Percentiles rank a stretch among this genome's conserved stretches.
These are phyloP conservation scores for Porites divaricata DNA, from an alignment of 92 coral and sea anemone genomes.

Conservation along the genomic window DNA sequence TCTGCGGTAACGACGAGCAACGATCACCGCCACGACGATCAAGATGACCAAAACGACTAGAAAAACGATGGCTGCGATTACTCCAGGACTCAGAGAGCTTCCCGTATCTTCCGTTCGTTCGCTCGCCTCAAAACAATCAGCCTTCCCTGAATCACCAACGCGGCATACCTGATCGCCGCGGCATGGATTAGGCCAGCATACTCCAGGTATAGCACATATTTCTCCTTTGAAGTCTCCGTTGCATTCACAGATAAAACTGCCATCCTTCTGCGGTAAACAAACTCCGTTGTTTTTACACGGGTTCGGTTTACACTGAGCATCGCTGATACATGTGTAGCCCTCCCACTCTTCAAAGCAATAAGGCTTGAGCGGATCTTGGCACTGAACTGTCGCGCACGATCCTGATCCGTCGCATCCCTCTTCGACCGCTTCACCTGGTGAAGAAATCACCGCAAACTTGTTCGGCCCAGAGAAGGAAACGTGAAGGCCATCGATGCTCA, in stretches of 20 bases:
- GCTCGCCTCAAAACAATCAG: conserved; percentile 31
- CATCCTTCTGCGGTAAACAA: conserved; percentile 78
- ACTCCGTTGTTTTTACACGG: conserved; percentile 77
- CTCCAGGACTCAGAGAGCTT: conserved; percentile 76
- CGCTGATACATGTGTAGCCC: conserved; percentile 79
- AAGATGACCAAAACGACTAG: conserved; percentile 74
- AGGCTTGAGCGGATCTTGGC: conserved; percentile 62
- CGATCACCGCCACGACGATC: conserved; percentile 85
- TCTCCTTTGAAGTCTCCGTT: conserved; percentile 64
- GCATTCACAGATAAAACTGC: conserved; percentile 67
- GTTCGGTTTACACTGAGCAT: conserved; percentile 70
- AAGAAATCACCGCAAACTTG: conserved; percentile 65
- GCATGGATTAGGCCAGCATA: conserved; percentile 49
- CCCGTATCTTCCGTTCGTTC: conserved; percentile 12
- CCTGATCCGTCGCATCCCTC: conserved; percentile 86
- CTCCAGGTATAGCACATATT: conserved; percentile 51
- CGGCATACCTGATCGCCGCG: conserved; percentile 23
- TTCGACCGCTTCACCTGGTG: conserved; percentile 69
- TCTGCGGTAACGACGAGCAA: conserved; percentile 80
- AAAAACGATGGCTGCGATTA: conserved; percentile 95
- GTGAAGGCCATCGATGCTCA: conserved; percentile 74
- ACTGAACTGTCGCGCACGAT: conserved; percentile 74
- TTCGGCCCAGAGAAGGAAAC: conserved; percentile 88
- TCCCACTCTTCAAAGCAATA: conserved; percentile 95
- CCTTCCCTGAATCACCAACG: conserved; percentile 36